These are phyloP conservation scores for Epirrhoe tristata DNA, from an alignment of 2,888 invertebrate genomes.

Conservation along the genomic window DNA sequence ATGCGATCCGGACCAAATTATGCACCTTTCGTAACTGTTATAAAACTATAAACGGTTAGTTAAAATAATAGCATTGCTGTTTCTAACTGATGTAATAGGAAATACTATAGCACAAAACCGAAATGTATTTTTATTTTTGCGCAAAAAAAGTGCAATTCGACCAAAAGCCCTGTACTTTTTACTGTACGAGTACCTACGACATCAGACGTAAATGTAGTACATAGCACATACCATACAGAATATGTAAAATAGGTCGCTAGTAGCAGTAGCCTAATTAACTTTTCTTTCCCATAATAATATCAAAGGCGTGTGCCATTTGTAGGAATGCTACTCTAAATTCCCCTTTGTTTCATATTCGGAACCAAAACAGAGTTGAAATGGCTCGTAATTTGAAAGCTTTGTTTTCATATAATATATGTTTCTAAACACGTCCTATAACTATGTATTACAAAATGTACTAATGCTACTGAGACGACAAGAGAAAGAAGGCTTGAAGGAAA, in stretches of 20 bases:
- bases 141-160: neutral
- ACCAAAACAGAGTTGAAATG: slow-evolving; percentile 23
- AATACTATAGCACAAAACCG: neutral
- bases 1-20: slow-evolving; percentile 49
- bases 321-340: slow-evolving; percentile 32
- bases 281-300: slow-evolving; percentile 21
- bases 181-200: neutral
- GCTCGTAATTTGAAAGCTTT: slow-evolving; percentile 23
- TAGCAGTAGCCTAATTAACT: slow-evolving; percentile 32
- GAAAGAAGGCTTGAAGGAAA: too few relatives aligned
- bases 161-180: neutral
- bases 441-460: neutral
- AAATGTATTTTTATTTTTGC: neutral
- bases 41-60: slow-evolving; percentile 52
- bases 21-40: slow-evolving; percentile 53
- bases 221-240: slow-evolving; percentile 11
- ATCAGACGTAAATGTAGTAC: too few relatives aligned
- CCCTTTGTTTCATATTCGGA: slow-evolving; percentile 27
- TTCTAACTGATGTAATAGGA: slow-evolving; percentile 11
- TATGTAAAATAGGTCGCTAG: slow-evolving; percentile 28
- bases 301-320: slow-evolving; percentile 18
- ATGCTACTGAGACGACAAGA: too few relatives aligned
- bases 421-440: neutral
- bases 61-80: slow-evolving; percentile 33
- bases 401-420: slow-evolving; percentile 6